Conservation (phyloP, 2,888 invertebrate species). For the Aphidoletes aphidimyza region DNA sequence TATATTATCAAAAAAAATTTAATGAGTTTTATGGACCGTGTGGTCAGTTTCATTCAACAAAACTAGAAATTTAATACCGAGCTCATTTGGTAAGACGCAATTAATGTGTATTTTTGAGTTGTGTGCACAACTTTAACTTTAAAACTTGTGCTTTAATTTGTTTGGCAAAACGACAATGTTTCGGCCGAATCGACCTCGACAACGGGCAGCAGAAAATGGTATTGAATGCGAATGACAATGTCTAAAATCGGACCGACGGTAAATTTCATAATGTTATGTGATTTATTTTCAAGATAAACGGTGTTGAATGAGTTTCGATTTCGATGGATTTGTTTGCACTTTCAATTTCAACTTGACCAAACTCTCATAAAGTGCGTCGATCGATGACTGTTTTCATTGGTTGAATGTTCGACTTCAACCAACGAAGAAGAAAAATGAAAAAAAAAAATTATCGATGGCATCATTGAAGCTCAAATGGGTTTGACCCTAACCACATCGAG, state of each 20-base stretch:
- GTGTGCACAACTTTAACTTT: too few relatives aligned
- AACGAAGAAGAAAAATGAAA: too few relatives aligned
- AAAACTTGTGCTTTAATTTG: not conserved
- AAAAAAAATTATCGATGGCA: not conserved
- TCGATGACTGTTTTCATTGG: not conserved
- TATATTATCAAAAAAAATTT: not conserved
- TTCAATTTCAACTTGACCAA: not conserved
- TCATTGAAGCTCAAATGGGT: not conserved
- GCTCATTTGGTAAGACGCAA: not conserved
- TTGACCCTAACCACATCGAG: not conserved
- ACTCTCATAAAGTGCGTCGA: not conserved
- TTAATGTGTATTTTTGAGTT: not conserved
- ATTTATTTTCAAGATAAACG: not conserved
- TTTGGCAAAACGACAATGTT: not conserved
- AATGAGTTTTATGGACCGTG: constrained; percentile 17
- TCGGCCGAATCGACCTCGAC: not conserved
- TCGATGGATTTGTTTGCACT: not conserved
- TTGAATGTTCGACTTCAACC: too few relatives aligned
- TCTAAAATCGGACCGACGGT: too few relatives aligned
- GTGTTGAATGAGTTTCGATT: not conserved
- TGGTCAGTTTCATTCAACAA: constrained; percentile 7
- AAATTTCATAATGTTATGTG: not conserved
- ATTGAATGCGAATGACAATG: too few relatives aligned
- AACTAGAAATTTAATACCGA: constrained; percentile 18
- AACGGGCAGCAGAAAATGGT: not conserved